Evolutionary conservation across 2,113 vertebrate genomes (phyloP), one percentile per base, ranked within the genome.

Genomic region (Syrmaticus mikado): DNA sequence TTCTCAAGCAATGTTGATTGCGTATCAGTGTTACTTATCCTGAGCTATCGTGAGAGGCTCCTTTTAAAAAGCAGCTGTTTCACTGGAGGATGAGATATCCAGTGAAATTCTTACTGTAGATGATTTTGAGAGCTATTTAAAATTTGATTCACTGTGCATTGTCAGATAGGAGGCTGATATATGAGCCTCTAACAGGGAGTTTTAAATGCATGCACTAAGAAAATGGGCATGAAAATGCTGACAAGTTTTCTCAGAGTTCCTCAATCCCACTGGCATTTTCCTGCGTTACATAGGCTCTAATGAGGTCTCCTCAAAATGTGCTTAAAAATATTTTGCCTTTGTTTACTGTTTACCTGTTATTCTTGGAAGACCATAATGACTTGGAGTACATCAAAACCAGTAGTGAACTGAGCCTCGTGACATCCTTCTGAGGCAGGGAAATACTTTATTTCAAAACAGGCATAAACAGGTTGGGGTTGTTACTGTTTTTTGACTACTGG

Each of bases 41-140:
- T 74, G 78, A 77, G 24, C 71, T 89, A 18, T 85, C 89, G 70
- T 76, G 89, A 91, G 91, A 84, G 62, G 67, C 79, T 94, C 66
- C 57, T 95, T 91, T 77, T 55, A 38, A 84, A 84, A 61, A 90
- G 65, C 86, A 94, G 77, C 90, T 94, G 88, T 90, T 83, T 78
- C 57, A 64, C 68, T 75, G 55, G 46, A 86, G 61, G 46, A 61
- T 75, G 67, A 84, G 58, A 25, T 82, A 70, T 30, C 30, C 50
- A 24, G 74, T 62, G 55, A 83, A 78, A 53, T 87, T 66, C 75
- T 46, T 18, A 38, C 61, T 71, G 90, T 85, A 67, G 45, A 41
- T 91, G 72, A 70, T 58, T 78, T 36, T n/a, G 50, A 60, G 46
- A 88, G 32, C 48, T 85, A 2, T 0, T 0, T 73, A 36, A 87